Base-by-base conservation (phyloP, 1,140 invertebrate genomes). In the Calephelis virginiensis region DNA sequence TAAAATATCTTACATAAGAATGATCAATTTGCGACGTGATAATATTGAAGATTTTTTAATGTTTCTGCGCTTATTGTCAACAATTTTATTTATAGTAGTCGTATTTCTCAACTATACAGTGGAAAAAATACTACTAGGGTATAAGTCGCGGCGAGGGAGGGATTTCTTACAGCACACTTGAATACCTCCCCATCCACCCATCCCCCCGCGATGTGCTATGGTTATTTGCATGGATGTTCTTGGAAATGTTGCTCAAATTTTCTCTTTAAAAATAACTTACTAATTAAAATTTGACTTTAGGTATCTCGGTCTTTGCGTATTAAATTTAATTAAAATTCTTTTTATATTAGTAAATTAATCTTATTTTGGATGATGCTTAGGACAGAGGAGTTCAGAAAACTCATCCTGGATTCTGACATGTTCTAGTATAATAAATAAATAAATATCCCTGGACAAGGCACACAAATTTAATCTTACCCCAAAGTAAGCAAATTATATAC, bases 171-270 rank as follows among this genome's bases (percentile, higher is more conserved):
- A 80, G 77, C 76, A 80, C 82, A 82, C 81, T 85, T 82, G 79
- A 81, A 74, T 73, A 72, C 74, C 79, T 70, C 78, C 78, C 77
- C 46, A 74, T 77, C 67, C 78, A 77, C 67, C 63, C 82, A 68
- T 74, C 75, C 71, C 62, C 37, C 60, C 71, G 45, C 63, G 70
- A 75, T 77, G 84, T 80, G 78, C 85, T 82, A 81, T 90, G 78
- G 85, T 89, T 88, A 88, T 89, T 87, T 89, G 83, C 85, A 86
- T 85, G 73, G 75, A 83, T 78, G 78, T 79, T 76, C 72, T 78
- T 76, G 79, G 80, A 59, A 77, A 75, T 64, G 63, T 61, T 61
- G 61, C 49, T 50, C 14, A 50, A 64, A 49, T 50, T 50, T 40
- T 38, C 59, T 60, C 59, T 37, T 60, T 66, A 50, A 53, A 50